phyloP scores from a whole-genome alignment of 2,113 vertebrate genomes.

The Oncorhynchus keta region DNA sequence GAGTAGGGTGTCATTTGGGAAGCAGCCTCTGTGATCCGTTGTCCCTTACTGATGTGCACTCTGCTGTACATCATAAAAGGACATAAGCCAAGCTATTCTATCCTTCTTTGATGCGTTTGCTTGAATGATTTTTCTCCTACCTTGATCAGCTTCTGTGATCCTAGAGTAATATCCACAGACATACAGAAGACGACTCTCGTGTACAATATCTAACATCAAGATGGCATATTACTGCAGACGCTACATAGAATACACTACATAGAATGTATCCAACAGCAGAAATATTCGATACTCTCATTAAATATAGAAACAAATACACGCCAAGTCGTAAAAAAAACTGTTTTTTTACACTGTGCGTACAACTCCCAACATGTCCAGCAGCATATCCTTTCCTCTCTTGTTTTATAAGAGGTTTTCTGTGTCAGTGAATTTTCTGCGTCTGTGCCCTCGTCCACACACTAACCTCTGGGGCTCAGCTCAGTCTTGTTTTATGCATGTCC shows the following conservation, averaged over 20 bases:
- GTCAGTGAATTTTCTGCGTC: constrained; percentile 58
- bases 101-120: background rate
- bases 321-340: no score
- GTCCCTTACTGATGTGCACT: constrained; percentile 42
- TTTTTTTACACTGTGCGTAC: constrained; percentile 4
- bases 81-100: constrained; percentile 9
- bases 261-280: no score
- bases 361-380: constrained; percentile 35
- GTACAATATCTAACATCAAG: background rate
- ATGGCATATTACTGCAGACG: no score
- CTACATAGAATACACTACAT: no score
- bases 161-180: background rate
- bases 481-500: constrained; percentile 62
- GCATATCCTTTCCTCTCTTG: constrained; percentile 14
- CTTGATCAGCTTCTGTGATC: background rate
- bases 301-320: no score
- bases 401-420: constrained; percentile 60
- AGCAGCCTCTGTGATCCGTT: background rate
- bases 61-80: constrained; percentile 41
- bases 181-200: background rate
- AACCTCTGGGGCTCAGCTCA: constrained; percentile 46
- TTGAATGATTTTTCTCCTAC: background rate
- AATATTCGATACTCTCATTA: no score
- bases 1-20: no score
- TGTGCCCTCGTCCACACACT: constrained; percentile 51